Percentiles rank a stretch among this genome's conserved stretches.
These are phyloP conservation scores for Leptopilina boulardi DNA, from an alignment of 1,140 invertebrate species.

Conservation along the genomic window DNA sequence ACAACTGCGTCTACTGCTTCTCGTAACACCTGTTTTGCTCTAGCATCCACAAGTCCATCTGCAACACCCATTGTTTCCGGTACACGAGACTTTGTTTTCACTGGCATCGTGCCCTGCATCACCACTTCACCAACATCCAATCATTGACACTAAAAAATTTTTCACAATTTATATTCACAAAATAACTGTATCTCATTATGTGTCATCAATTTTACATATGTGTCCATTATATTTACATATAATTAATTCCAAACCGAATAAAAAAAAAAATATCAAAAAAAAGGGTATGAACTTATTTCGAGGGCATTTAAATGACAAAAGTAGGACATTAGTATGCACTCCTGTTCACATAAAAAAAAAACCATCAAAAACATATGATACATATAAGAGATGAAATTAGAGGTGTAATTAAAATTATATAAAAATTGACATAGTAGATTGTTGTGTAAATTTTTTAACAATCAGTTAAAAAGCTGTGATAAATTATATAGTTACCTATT, in stretches of 20 bases:
- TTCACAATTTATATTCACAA: not conserved
- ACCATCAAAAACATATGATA: not conserved
- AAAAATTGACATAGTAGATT: not conserved
- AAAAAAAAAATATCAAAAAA: not conserved
- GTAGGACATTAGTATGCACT: not conserved
- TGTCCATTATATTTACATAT: no score
- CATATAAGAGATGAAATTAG: not conserved
- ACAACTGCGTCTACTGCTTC: slow-evolving; percentile 87
- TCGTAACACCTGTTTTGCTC: slow-evolving; percentile 83
- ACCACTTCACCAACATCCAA: slow-evolving; percentile 47
- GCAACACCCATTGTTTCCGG: slow-evolving; percentile 72
- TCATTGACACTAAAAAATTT: slow-evolving; percentile 54
- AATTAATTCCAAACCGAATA: no score
- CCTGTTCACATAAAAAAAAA: not conserved
- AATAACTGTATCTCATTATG: not conserved
- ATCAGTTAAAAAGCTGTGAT: not conserved
- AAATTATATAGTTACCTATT: slow-evolving; percentile 48
- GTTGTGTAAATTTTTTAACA: not conserved
- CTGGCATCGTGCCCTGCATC: slow-evolving; percentile 74
- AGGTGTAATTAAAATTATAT: not conserved
- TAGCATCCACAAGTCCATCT: slow-evolving; percentile 77
- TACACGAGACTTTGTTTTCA: slow-evolving; percentile 72
- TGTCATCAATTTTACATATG: no score
- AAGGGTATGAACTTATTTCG: not conserved
- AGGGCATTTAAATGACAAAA: slow-evolving; percentile 7